Base-by-base conservation (phyloP, 2,888 invertebrate genomes). In the Thera britannica region DNA sequence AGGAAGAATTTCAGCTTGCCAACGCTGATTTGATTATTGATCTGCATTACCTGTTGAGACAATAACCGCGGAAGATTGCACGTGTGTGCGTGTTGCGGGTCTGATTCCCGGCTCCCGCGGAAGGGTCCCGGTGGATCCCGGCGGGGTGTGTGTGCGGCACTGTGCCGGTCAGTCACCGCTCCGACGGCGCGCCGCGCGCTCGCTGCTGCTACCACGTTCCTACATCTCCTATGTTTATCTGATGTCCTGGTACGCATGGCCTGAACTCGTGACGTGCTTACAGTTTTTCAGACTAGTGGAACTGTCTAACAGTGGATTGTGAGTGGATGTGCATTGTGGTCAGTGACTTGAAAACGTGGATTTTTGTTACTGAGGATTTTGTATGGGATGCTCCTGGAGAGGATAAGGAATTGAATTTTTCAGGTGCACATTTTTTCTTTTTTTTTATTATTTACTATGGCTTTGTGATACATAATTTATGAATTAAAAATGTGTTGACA, bases 151-250 rank as follows among this genome's bases (percentile, higher is more conserved):
- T 23, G 83, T 78, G 92, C 92, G 92, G 89, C 91, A 93, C 80
- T 93, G 89, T 83, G 93, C 84, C 93, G 93, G 93, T 92, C 93
- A 93, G 93, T 93, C 92, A 93, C 93, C 93, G 93, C 90, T 92
- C 79, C 77, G 89, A 85, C 90, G 90, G 88, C 92, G 90, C 79
- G 87, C 86, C 86, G 93, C 75, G 87, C 92, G 89, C 90, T 87
- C 90, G 92, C 77, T 82, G 82, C 57, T 80, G 75, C 76, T 78
- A 74, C 77, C 79, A 76, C 76, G 75, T 80, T 77, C 78, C 76
- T 77, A 82, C 78, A 83, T 79, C 85, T 86, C 82, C 83, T 85
- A 84, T 89, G 88, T 87, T 85, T 86, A 84, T 86, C 85, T 87
- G 83, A 83, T 79, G 76, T 81, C 86, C 86, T 84, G 85, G 78